Conservation (phyloP, 53 echinoderm and acorn worm species). For the Paracentrotus lividus region DNA sequence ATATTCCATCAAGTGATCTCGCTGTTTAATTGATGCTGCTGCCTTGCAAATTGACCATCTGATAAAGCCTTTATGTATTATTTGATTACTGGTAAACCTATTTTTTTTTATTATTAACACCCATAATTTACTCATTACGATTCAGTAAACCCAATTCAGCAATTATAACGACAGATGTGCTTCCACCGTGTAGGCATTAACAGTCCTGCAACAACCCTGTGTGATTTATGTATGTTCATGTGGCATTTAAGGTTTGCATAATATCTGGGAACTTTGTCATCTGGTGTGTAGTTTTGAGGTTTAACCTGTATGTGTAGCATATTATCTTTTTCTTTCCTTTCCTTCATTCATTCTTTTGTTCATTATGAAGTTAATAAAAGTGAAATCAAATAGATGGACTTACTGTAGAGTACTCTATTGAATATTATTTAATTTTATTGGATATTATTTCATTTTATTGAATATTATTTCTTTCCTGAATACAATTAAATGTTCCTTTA, state of each 20-base stretch:
- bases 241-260: background rate
- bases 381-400: no score
- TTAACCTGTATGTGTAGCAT: background rate
- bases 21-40: background rate
- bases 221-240: background rate
- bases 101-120: background rate
- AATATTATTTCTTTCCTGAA: no score
- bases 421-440: no score
- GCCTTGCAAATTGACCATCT: background rate
- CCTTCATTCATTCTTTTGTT: background rate
- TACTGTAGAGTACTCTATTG: no score
- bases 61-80: background rate
- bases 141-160: background rate
- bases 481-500: no score
- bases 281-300: background rate
- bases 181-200: background rate
- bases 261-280: background rate
- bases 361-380: no score
- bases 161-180: background rate
- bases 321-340: background rate
- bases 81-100: background rate
- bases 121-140: background rate
- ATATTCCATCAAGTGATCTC: background rate
- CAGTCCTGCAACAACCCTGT: background rate
- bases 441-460: no score